Conservation (phyloP, 2,113 vertebrate genomes). For the Erinaceus europaeus region DNA sequence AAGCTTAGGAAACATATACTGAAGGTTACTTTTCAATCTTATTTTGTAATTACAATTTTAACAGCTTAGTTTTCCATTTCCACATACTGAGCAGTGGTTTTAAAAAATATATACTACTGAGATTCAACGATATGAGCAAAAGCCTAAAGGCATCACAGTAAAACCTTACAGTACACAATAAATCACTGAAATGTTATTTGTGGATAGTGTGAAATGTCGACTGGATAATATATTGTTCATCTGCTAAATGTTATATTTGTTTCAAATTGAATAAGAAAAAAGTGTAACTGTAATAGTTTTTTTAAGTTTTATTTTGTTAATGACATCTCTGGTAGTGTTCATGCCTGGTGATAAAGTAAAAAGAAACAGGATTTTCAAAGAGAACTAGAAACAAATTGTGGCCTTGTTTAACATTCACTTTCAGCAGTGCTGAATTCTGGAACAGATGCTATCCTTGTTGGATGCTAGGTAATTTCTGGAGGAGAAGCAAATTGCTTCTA, state of each 20-base stretch:
- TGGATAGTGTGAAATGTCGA: not conserved
- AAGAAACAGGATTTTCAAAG: conserved; percentile 38
- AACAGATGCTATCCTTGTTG: conserved; percentile 66
- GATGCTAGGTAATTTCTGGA: conserved; percentile 44
- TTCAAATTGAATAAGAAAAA: conserved; percentile 26
- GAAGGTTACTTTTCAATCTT: conserved; percentile 11
- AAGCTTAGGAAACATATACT: conserved; percentile 39
- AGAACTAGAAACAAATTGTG: conserved; percentile 52
- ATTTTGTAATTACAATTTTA: conserved; percentile 43
- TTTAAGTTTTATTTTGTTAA: conserved; percentile 23
- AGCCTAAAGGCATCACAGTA: not conserved
- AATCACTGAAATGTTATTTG: conserved; percentile 49
- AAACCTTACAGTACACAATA: conserved; percentile 48
- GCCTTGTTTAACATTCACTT: conserved; percentile 64
- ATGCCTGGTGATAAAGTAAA: conserved; percentile 10
- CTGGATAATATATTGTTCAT: not conserved
- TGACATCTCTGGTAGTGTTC: not conserved
- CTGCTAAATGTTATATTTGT: conserved; percentile 41
- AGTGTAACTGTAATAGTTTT: not conserved
- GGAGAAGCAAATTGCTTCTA: conserved; percentile 48
- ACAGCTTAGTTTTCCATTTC: conserved; percentile 17
- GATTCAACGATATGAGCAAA: conserved; percentile 50
- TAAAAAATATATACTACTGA: conserved; percentile 27
- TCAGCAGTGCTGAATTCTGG: conserved; percentile 57
- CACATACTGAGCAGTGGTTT: conserved; percentile 37